Base-by-base conservation (phyloP, 2,797 vertebrate genomes). In the Alectoris magna region DNA sequence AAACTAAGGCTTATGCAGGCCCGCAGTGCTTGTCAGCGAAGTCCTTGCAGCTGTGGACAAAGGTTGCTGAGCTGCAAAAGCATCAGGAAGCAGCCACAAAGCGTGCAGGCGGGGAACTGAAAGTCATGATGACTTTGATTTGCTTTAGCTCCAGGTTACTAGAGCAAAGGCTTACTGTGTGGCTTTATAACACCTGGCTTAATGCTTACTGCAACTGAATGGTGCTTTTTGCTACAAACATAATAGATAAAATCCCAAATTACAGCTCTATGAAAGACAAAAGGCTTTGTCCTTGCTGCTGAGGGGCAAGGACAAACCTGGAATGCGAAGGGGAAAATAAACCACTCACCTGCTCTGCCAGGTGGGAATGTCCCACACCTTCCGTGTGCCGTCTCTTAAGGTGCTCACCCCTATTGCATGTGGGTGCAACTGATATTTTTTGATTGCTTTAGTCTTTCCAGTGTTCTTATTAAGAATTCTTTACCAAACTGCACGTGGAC, bases 101-200 rank as follows among this genome's bases (percentile, higher is more conserved):
- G n/a, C 8, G 1, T 4, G 18, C 8, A 1, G 0, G 15, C 1
- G 10, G 27, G 46, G 24, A n/a, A 22, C 41, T 6, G 9, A 29
- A 43, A 48, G 63, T 43, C 58, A 53, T 3, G 22, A 6, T 51
- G 68, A 31, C 73, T 87, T 89, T n/a, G 39, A 14, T 48, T 39
- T 12, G 49, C 51, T 86, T 38, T 31, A 19, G 24, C 48, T 46
- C 38, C 58, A 21, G 14, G 23, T 48, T 19, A 26, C 4, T 4
- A 13, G 34, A 44, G 51, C 38, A 70, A 78, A 80, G 56, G 55
- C 4, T 10, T 1, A 1, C 68, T 3, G 10, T 2, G 3, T 3
- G 4, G 17, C 59, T 64, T 60, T 23, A 13, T 41, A 39, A 21
- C 43, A 9, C 26, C 58, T 6, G 3, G 8, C 9, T 60, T 41